phyloP scores from a whole-genome alignment of 2,888 invertebrate species.

The Athripsodes cinereus region DNA sequence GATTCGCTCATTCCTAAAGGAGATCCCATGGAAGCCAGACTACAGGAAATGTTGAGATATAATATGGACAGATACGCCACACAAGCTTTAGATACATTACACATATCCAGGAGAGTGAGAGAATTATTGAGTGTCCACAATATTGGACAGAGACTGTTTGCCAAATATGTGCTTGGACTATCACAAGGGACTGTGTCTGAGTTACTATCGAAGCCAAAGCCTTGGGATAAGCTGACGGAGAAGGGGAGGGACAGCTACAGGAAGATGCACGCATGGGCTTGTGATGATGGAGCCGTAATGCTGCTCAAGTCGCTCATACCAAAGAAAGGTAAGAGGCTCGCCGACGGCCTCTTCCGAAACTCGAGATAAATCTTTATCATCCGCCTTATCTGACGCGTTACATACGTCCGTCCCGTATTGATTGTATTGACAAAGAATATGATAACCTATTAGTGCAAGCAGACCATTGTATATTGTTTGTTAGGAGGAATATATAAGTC shows the following conservation, averaged over 20 bases:
- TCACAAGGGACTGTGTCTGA: slow-evolving; percentile 98
- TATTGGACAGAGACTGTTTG: slow-evolving; percentile 97
- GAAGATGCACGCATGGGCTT: slow-evolving; percentile 99
- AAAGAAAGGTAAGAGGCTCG: slow-evolving; percentile 80
- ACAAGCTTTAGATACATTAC: slow-evolving; percentile 90
- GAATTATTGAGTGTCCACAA: slow-evolving; percentile 95
- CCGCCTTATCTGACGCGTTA: neutral
- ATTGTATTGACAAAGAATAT: too few relatives aligned
- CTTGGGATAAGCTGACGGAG: slow-evolving; percentile 99
- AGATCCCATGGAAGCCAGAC: slow-evolving; percentile 87
- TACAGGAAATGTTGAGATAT: slow-evolving; percentile 90
- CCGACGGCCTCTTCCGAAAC: slow-evolving; percentile 27
- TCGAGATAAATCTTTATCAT: slow-evolving; percentile 26
- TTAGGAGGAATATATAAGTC: neutral
- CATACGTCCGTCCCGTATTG: neutral
- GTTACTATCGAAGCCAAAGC: slow-evolving; percentile 96
- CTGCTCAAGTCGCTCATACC: slow-evolving; percentile 96
- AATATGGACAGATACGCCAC: slow-evolving; percentile 95
- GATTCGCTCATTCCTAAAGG: slow-evolving; percentile 88
- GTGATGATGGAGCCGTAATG: slow-evolving; percentile 94
- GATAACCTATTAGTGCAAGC: neutral
- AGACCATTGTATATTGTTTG: neutral
- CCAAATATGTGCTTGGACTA: slow-evolving; percentile 94
- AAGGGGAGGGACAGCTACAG: slow-evolving; percentile 98
- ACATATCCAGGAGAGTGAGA: slow-evolving; percentile 87